Evolutionary conservation across 1,140 invertebrate species (phyloP).

Genomic region (Anoplophora glabripennis): DNA sequence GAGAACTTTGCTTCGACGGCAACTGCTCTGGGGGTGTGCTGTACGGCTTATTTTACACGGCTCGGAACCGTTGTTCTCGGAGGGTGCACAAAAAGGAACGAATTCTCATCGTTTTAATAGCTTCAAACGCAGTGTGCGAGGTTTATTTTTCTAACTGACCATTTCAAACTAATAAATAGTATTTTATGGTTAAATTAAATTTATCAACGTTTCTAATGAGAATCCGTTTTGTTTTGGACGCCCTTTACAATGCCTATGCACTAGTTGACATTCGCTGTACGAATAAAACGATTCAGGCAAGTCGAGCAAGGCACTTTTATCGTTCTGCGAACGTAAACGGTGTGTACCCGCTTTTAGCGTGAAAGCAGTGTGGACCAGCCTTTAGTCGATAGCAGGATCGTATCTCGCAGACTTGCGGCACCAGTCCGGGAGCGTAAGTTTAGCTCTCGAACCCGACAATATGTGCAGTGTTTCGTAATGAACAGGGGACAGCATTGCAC

Average conservation of each 20-base stretch:
- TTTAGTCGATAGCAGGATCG: no score
- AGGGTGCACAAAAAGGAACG: background rate
- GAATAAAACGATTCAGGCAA: no score
- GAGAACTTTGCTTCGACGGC: background rate
- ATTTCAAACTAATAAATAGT: background rate
- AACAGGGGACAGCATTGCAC: conserved; percentile 18
- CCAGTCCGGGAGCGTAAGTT: no score
- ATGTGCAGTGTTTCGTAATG: conserved; percentile 24
- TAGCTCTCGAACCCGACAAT: conserved; percentile 20
- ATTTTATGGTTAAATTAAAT: no score
- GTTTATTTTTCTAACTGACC: background rate
- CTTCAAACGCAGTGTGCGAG: background rate
- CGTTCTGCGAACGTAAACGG: no score
- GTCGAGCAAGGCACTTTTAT: no score
- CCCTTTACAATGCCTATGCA: no score
- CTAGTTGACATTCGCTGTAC: no score
- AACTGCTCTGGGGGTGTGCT: conserved; percentile 6
- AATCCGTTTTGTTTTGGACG: no score
- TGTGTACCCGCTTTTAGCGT: no score
- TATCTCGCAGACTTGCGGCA: no score
- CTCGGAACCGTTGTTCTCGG: background rate
- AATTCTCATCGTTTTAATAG: background rate
- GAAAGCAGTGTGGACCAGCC: no score
- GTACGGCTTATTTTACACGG: conserved; percentile 12
- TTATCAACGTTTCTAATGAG: background rate